Conservation (phyloP, 2,888 invertebrate genomes). For the Melanchra persicariae region DNA sequence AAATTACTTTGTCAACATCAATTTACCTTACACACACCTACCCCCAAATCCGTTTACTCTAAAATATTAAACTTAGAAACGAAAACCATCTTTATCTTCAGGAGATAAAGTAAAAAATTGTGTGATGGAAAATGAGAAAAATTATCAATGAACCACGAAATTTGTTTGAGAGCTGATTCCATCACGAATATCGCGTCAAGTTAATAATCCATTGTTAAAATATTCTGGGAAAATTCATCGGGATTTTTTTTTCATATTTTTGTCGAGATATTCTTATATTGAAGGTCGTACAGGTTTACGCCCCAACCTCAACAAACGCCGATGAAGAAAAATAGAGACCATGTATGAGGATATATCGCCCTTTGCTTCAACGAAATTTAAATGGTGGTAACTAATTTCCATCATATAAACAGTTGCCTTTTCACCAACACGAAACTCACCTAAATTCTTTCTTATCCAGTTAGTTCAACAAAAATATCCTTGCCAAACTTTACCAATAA, state of each 20-base stretch:
- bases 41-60: slow-evolving; percentile 49
- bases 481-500: slow-evolving; percentile 47
- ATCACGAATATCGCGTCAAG: slow-evolving; percentile 32
- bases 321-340: too few species aligned
- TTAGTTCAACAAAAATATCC: slow-evolving; percentile 31
- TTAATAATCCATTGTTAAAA: slow-evolving; percentile 41
- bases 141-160: slow-evolving; percentile 46
- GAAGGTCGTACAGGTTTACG: too few species aligned
- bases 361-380: too few species aligned
- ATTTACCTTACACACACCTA: slow-evolving; percentile 71
- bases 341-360: too few species aligned
- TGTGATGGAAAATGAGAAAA: slow-evolving; percentile 33
- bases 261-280: too few species aligned
- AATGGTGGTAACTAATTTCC: not conserved
- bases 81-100: slow-evolving; percentile 26
- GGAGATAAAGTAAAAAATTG: slow-evolving; percentile 14
- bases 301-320: too few species aligned
- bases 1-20: slow-evolving; percentile 78
- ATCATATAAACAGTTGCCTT: not conserved
- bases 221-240: slow-evolving; percentile 2
- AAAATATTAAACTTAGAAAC: slow-evolving; percentile 8
- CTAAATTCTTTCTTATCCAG: slow-evolving; percentile 24
- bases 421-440: slow-evolving; percentile 6
- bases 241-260: slow-evolving; percentile 12
- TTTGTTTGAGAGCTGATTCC: slow-evolving; percentile 48